Base-by-base conservation (phyloP, 1,140 invertebrate species). In the Delia radicum region DNA sequence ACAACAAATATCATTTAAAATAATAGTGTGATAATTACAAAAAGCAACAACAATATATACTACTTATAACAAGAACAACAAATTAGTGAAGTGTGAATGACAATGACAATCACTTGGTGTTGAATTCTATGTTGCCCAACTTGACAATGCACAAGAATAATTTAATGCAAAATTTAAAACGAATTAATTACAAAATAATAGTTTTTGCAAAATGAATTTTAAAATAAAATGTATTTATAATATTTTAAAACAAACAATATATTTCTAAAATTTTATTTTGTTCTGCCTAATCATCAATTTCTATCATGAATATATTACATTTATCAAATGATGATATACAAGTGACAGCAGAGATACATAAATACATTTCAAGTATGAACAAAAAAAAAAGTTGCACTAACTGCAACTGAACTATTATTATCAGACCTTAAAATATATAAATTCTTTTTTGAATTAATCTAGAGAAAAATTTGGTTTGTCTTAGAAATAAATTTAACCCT, bases 21-120 rank as follows among this genome's bases (percentile, higher is more conserved):
- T n/a, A n/a, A n/a, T 65, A 29, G 29, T 69, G 65, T 69, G 31
- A 65, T 37, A 37, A 69, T 33, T 33, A 29, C 62, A 69, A 21
- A 37, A 37, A 31, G 13, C n/a, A 69, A 21, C n/a, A 69, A n/a
- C n/a, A 61, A 26, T 21, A 33, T 21, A 13, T 4, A 15, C 29
- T 33, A 18, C 29, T 28, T 4, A 65, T 21, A 7, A 21, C 29
- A 69, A 69, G 27, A 21, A 8, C 29, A 65, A 69, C n/a, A 31
- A 69, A 69, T 69, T 69, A 69, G 8, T 21, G 18, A 69, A 69
- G 29, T 37, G 65, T 69, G 29, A 69, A 69, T 21, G 65, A 69
- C 65, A 69, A 37, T 33, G 29, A 37, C 65, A 69, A 28, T 33
- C 29, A 33, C 65, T 33, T 33, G 65, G 31, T 33, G 15, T 21